phyloP scores from a whole-genome alignment of 2,113 vertebrate genomes.

The Agapornis roseicollis region DNA sequence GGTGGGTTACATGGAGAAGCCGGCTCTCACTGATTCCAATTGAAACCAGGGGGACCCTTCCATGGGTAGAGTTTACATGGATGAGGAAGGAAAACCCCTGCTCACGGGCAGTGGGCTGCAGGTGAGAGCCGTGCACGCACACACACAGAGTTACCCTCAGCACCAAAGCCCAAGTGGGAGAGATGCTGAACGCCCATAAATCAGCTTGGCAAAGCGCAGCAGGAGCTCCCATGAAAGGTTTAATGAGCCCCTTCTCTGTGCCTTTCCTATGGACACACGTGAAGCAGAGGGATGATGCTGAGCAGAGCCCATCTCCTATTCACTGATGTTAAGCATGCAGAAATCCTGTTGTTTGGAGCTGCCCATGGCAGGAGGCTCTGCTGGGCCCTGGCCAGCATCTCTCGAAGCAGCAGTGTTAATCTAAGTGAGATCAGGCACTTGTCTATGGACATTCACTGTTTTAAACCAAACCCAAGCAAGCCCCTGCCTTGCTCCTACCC shows the following conservation, averaged over 20 bases:
- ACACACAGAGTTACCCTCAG: neutral
- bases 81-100: neutral
- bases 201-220: neutral
- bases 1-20: neutral
- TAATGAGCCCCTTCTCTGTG: neutral
- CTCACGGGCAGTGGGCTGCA: neutral
- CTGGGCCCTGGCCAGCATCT: neutral
- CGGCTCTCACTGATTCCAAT: rapidly evolving
- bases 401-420: neutral
- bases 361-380: neutral
- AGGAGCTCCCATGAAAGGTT: neutral
- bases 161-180: neutral
- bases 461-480: neutral
- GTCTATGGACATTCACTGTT: neutral
- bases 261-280: rapidly evolving
- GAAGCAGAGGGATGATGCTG: neutral
- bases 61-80: neutral
- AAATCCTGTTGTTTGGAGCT: neutral
- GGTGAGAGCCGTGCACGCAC: neutral
- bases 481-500: neutral
- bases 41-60: neutral
- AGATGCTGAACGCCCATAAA: neutral
- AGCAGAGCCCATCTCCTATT: rapidly evolving
- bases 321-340: neutral
- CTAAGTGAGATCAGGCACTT: rapidly evolving